phyloP scores from a whole-genome alignment of 1,140 invertebrate genomes.

The Globodera rostochiensis region DNA sequence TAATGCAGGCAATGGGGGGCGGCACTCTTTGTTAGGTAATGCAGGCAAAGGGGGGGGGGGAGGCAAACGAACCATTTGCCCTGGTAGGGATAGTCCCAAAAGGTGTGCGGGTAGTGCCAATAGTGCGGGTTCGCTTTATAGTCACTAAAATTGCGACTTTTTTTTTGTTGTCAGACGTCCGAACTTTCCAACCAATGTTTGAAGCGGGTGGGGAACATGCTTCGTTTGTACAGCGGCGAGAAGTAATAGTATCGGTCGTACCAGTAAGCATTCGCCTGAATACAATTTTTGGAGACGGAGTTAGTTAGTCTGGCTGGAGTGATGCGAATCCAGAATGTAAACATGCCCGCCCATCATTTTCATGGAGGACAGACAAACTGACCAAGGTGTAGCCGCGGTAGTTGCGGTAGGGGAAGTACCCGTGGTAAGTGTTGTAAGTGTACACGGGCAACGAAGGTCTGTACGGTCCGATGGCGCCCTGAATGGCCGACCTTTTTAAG shows the following conservation, averaged over 20 bases:
- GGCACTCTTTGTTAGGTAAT: no score
- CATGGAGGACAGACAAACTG: neutral
- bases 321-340: no score
- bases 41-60: no score
- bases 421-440: conserved; percentile 24
- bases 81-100: conserved; percentile 27
- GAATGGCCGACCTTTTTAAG: neutral
- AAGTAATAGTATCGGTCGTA: conserved; percentile 37
- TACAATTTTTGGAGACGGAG: neutral
- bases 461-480: conserved; percentile 28
- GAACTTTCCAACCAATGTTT: conserved; percentile 5
- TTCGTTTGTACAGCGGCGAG: conserved; percentile 28
- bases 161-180: neutral
- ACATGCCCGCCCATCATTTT: neutral
- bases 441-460: conserved; percentile 25
- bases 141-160: conserved; percentile 15
- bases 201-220: conserved; percentile 28
- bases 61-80: conserved; percentile 22
- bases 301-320: no score
- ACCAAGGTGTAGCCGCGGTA: conserved; percentile 30
- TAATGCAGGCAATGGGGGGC: no score
- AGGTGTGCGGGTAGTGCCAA: conserved; percentile 34
- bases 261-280: conserved; percentile 32
- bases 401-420: conserved; percentile 31
- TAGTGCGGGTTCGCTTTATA: conserved; percentile 32